Evolutionary conservation across 2,113 vertebrate genomes (phyloP), one percentile per base, ranked within the genome.

Genomic region (Mastomys coucha): DNA sequence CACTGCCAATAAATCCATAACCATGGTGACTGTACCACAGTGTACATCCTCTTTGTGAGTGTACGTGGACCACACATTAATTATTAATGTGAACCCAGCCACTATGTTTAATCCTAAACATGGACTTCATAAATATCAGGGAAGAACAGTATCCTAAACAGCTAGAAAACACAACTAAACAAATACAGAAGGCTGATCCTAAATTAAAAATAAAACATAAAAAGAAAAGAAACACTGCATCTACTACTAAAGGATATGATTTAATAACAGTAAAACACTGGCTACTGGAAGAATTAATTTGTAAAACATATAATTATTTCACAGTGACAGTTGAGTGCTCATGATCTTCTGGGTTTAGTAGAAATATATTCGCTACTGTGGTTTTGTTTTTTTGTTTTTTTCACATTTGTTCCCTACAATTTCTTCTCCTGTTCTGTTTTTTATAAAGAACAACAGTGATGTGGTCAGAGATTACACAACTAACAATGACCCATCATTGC

Each of bases 251-350:
- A 98, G 96, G 19, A 51, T 97, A 97, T 86, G 53, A 77, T 97
- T 97, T 97, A 97, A 94, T 96, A 97, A 93, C 95, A 93, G 93
- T 77, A 97, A 98, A 97, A 96, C 96, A 97, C 12, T 67, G 82
- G 33, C 4, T 89, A 94, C 94, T 88, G 94, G 92, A 96, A 89
- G 58, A 69, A 97, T 96, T 97, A 97, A 97, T 95, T 97, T 28
- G 97, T 31, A 98, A 96, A 97, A 97, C 91, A 17, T 26, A 81
- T 93, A 92, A 97, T 98, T 98, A 98, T 97, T 99, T 99, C 98
- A 99, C 98, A 98, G 98, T 98, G 98, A 98, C 92, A 92, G 98
- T 97, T 97, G 97, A 96, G 92, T 73, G 96, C 58, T 65, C 91
- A 80, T 58, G 97, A 92, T 97, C 70, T 98, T 96, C 96, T 97